Percentiles rank a stretch among this genome's conserved stretches.
These are phyloP conservation scores for Taeniopygia guttata DNA, from an alignment of 2,797 vertebrate genomes.

Conservation along the genomic window DNA sequence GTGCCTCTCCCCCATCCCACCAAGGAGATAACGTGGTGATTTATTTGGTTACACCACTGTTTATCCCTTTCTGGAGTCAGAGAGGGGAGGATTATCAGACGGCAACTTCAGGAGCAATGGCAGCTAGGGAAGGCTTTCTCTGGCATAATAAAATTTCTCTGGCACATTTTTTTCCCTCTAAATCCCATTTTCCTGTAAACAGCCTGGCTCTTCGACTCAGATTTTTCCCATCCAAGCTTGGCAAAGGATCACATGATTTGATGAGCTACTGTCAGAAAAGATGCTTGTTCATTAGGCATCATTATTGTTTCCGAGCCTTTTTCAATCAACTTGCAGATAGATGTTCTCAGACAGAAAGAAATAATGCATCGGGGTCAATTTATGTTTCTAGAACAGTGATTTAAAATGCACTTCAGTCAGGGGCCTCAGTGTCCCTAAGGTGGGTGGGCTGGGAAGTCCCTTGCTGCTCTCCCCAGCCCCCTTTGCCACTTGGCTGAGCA, in stretches of 20 bases:
- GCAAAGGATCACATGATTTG: not conserved
- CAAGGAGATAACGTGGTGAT: not conserved
- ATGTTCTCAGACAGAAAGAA: not conserved
- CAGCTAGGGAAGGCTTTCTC: not conserved
- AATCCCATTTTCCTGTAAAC: not conserved
- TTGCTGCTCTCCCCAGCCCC: not conserved
- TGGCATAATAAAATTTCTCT: not conserved
- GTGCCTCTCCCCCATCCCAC: fast-evolving
- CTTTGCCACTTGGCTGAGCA: slow-evolving; percentile 34
- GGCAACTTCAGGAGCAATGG: not conserved
- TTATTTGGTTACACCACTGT: not conserved
- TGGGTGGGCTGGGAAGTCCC: not conserved
- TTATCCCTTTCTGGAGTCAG: not conserved
- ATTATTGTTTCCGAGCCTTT: not conserved
- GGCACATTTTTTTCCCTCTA: not conserved
- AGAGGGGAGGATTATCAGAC: not conserved
- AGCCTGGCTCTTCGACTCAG: not conserved
- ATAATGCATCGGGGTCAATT: not conserved
- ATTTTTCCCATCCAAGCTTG: not conserved
- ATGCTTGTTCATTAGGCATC: slow-evolving; percentile 20
- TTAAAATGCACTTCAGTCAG: not conserved
- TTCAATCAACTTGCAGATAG: not conserved
- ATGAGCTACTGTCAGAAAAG: slow-evolving; percentile 17
- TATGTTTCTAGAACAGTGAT: not conserved
- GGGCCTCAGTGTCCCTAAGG: not conserved